Conservation (phyloP, 2,888 invertebrate genomes). For the Hoplodrina blanda region DNA sequence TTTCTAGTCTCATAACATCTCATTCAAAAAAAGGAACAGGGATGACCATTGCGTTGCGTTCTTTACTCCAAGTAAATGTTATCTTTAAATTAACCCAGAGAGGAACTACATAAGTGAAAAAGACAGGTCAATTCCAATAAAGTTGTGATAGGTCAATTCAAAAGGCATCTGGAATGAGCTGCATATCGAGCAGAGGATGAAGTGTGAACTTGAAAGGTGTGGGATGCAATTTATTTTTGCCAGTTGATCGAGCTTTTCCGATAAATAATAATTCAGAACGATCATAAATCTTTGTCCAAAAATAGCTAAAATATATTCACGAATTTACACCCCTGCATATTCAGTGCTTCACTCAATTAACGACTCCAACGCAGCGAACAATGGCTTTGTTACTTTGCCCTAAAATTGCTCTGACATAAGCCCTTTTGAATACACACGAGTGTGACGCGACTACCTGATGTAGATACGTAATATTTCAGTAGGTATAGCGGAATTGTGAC, state of each 20-base stretch:
- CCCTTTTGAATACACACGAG: conserved; percentile 8
- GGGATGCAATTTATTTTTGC: too few species aligned
- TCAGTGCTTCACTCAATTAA: conserved; percentile 40
- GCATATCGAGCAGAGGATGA: neutral
- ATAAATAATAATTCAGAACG: neutral
- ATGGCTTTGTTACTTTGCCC: conserved; percentile 32
- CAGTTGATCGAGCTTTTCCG: neutral
- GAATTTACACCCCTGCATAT: conserved; percentile 15
- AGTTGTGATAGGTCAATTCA: neutral
- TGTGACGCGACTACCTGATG: conserved; percentile 9
- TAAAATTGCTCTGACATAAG: conserved; percentile 37
- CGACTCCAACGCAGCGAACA: conserved; percentile 27
- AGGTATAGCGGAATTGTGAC: conserved; percentile 39
- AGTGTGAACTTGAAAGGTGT: neutral
- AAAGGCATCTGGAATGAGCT: neutral
- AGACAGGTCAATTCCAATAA: neutral
- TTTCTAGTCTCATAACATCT: neutral
- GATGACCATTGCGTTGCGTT: neutral
- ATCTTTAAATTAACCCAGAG: neutral
- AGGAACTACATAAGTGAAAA: neutral
- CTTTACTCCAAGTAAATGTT: neutral
- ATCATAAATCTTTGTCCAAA: neutral
- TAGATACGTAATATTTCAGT: conserved; percentile 13
- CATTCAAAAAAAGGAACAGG: neutral
- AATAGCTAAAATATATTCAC: neutral